These are phyloP conservation scores for Amblyopsis hoosieri DNA, from an alignment of 2,797 vertebrate genomes.

Conservation along the genomic window DNA sequence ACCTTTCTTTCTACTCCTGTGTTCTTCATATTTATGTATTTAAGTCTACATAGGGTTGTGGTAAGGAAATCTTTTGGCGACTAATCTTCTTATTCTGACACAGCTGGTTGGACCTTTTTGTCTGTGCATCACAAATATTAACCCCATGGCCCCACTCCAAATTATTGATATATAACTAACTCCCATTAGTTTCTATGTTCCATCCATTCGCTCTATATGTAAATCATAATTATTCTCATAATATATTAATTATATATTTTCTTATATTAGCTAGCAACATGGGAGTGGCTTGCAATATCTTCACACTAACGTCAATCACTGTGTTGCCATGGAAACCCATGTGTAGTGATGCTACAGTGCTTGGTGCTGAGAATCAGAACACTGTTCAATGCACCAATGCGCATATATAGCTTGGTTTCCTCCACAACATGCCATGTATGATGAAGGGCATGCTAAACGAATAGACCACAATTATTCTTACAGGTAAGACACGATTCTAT, in stretches of 20 bases:
- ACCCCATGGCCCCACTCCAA: too few relatives aligned
- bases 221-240: neutral
- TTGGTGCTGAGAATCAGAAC: neutral
- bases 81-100: too few relatives aligned
- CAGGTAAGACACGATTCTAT: slow-evolving; percentile 6
- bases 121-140: too few relatives aligned
- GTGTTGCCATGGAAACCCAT: slow-evolving; percentile 19
- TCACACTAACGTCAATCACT: slow-evolving; percentile 15
- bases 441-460: neutral
- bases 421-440: neutral
- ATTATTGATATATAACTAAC: too few relatives aligned
- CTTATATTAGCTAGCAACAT: neutral
- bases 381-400: neutral
- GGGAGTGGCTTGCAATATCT: neutral
- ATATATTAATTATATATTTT: neutral
- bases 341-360: neutral
- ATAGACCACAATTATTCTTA: neutral
- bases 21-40: too few relatives aligned
- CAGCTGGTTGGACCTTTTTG: too few relatives aligned
- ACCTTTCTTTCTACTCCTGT: too few relatives aligned
- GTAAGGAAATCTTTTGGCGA: too few relatives aligned
- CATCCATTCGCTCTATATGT: neutral
- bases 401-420: neutral
- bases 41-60: too few relatives aligned
- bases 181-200: neutral